phyloP scores from a whole-genome alignment of 2,797 vertebrate genomes.

The Peromyscus nudipes region DNA sequence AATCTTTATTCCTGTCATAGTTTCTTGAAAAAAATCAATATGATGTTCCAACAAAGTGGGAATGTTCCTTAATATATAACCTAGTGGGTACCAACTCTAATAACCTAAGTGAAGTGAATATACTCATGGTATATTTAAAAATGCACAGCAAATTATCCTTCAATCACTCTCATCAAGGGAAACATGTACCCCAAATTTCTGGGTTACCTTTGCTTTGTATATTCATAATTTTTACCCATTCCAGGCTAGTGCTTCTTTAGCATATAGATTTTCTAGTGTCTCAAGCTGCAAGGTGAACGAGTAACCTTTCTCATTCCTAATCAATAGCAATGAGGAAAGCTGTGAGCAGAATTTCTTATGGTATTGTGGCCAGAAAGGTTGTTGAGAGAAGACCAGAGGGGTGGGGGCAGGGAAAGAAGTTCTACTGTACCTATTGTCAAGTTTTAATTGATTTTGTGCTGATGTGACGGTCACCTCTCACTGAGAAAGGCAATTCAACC shows the following conservation, averaged over 20 bases:
- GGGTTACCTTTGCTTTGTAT: neutral
- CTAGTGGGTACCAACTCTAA: neutral
- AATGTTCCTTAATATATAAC: neutral
- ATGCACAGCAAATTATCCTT: conserved; percentile 61
- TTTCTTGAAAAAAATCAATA: conserved; percentile 71
- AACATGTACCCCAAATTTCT: conserved; percentile 14
- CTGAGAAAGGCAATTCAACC: neutral
- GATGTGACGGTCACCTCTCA: neutral
- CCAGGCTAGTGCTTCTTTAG: neutral
- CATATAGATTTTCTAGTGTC: neutral
- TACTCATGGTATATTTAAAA: conserved; percentile 53
- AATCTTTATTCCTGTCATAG: conserved; percentile 58
- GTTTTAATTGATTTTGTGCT: neutral
- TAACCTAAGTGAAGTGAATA: conserved; percentile 35
- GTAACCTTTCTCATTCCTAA: neutral
- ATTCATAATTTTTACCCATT: neutral
- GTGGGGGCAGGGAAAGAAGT: neutral
- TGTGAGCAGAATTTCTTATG: neutral
- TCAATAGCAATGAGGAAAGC: conserved; percentile 2
- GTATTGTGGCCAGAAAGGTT: neutral
- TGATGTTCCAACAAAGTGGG: conserved; percentile 17
- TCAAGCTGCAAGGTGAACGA: too few species aligned
- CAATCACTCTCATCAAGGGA: neutral
- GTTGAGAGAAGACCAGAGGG: neutral
- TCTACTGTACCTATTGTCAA: neutral